Base-by-base conservation (phyloP, 2,113 vertebrate genomes). In the Gulo gulo region DNA sequence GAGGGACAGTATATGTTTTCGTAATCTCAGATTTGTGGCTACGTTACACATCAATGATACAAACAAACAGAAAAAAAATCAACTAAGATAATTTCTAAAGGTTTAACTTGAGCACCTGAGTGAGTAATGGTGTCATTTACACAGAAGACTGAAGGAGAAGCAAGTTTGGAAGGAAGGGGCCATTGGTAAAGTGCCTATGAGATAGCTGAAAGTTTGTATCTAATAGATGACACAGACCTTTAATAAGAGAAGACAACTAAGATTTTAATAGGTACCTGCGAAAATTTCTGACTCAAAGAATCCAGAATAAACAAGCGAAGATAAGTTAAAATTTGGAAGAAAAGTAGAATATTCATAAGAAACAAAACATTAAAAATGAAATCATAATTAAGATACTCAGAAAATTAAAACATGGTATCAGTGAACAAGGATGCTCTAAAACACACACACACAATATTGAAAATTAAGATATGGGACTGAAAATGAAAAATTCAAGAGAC, bases 351-450 rank as follows among this genome's bases (percentile, higher is more conserved):
- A 23, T 59, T 63, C 15, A 31, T 55, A 45, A 36, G 59, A 71
- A 92, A 71, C 7, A 86, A 95, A 67, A 23, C 83, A 81, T 73
- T 63, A 61, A 81, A 87, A 82, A n/a, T 82, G 65, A 92, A 92
- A 31, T 65, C 29, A 65, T 26, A 82, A 36, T 86, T 73, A 80
- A 71, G 31, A n/a, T 57, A 21, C 10, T 55, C 24, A 83, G 24
- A 65, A 91, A 95, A 76, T 69, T 81, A 95, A 82, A 20, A 78
- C 31, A 47, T 39, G 42, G 13, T 4, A 74, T 67, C 42, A 15
- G 57, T n/a, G 15, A 93, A 81, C 9, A 29, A 86, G 67, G 34
- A 81, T 61, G 1, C 10, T 78, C 21, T 31, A 59, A 84, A 23
- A 78, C 20, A 81, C 3, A 18, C 8, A 39, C 6, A 39, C 6